phyloP scores from a whole-genome alignment of 2,888 invertebrate species.

The Drosophila borealis region DNA sequence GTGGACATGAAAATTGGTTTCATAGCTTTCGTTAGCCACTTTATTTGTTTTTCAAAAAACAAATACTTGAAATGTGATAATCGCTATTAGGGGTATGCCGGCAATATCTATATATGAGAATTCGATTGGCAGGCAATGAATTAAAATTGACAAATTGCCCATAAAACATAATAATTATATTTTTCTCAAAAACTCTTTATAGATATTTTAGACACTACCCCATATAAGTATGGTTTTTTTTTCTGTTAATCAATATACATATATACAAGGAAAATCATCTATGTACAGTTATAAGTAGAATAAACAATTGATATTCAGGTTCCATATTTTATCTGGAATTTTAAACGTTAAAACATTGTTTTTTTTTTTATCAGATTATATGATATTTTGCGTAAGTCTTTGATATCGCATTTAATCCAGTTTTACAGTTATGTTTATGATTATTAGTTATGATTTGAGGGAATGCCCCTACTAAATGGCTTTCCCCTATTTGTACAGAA shows the following conservation, averaged over 20 bases:
- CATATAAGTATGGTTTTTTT: not conserved
- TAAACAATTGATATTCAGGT: constrained; percentile 8
- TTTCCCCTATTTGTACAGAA: no score
- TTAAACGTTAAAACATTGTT: not conserved
- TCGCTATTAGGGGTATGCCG: constrained; percentile 38
- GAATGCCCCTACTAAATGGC: no score
- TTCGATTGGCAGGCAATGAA: no score
- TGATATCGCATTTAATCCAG: no score
- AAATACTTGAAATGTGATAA: constrained; percentile 53
- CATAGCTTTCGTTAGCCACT: no score
- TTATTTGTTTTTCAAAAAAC: not conserved
- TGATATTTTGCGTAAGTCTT: no score
- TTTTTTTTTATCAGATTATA: not conserved
- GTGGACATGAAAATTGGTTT: no score
- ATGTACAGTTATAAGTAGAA: constrained; percentile 12
- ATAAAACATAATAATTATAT: not conserved
- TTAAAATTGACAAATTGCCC: no score
- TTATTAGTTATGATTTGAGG: no score
- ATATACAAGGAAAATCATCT: not conserved
- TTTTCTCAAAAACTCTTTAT: not conserved
- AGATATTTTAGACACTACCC: not conserved
- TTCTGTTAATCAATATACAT: no score
- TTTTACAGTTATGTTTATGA: no score
- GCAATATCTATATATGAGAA: no score
- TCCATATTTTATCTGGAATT: not conserved